Conservation (phyloP, 2,888 invertebrate species). For the Cerastoderma edule region DNA sequence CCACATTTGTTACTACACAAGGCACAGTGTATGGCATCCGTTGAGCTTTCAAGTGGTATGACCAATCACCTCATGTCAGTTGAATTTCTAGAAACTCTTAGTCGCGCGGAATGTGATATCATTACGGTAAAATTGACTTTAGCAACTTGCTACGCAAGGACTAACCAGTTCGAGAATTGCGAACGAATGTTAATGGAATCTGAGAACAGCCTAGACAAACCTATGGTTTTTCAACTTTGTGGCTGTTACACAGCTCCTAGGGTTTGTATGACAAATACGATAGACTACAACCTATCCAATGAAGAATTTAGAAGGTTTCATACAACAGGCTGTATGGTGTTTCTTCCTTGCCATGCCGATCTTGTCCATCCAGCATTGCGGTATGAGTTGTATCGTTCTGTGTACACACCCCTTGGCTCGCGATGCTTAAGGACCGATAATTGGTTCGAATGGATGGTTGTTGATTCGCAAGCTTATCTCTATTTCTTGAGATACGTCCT, state of each 20-base stretch:
- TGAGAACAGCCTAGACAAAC: background rate
- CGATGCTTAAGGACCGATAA: background rate
- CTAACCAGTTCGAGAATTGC: background rate
- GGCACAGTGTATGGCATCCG: no score
- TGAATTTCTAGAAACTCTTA: no score
- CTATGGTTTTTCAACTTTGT: background rate
- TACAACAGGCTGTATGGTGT: background rate
- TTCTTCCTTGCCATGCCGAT: background rate
- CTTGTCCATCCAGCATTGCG: background rate
- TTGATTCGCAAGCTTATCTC: background rate
- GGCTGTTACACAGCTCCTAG: no score
- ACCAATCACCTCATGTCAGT: no score
- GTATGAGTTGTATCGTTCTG: conserved; percentile 9
- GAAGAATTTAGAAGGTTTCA: background rate
- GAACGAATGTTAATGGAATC: background rate
- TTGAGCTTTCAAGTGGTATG: no score
- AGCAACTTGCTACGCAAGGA: background rate
- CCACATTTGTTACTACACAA: no score
- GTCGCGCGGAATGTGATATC: no score
- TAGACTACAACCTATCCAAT: background rate
- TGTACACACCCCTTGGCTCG: background rate
- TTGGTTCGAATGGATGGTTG: background rate
- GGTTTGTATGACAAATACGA: background rate
- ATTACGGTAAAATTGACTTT: background rate
- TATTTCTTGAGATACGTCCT: conserved; percentile 1